These are phyloP conservation scores for Crotalus tigris DNA, from an alignment of 2,113 vertebrate genomes.

Conservation along the genomic window DNA sequence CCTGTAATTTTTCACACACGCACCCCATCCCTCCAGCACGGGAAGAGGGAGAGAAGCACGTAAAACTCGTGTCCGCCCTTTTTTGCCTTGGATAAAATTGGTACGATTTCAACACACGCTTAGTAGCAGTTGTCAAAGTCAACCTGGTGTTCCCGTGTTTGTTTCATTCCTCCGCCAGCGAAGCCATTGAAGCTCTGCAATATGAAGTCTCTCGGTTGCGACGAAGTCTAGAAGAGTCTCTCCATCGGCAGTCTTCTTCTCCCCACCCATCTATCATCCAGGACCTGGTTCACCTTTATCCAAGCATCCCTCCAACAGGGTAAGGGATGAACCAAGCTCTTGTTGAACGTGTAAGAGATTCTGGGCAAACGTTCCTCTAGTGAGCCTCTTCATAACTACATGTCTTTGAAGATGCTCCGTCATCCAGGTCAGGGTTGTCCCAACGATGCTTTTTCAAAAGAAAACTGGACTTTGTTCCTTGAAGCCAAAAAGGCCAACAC, in stretches of 20 bases:
- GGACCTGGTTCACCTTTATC: not conserved
- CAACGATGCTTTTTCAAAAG: not conserved
- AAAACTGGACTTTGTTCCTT: not conserved
- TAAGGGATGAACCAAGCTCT: constrained; percentile 34
- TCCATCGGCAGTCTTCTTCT: constrained; percentile 34
- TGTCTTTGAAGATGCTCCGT: not conserved
- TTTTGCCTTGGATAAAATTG: not conserved
- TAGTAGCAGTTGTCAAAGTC: not conserved
- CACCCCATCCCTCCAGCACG: not conserved
- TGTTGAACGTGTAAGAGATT: not conserved
- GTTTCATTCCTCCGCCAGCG: constrained; percentile 57
- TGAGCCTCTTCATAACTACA: not conserved
- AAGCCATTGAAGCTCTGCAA: constrained; percentile 75
- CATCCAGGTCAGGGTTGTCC: not conserved
- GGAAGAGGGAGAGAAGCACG: not conserved
- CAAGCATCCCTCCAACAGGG: constrained; percentile 49
- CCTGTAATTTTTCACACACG: not conserved
- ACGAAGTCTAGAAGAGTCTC: constrained; percentile 69
- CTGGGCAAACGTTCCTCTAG: not conserved
- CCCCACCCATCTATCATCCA: accelerated
- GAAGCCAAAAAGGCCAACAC: too few relatives aligned
- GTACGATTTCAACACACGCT: not conserved
- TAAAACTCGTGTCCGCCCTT: not conserved
- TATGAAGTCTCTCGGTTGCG: constrained; percentile 75
- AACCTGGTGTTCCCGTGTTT: not conserved